A percentile compares a stretch with the other conserved stretches of the same genome.
These are phyloP conservation scores for Embiotoca jacksoni DNA, from an alignment of 2,113 vertebrate genomes.

Conservation along the genomic window DNA sequence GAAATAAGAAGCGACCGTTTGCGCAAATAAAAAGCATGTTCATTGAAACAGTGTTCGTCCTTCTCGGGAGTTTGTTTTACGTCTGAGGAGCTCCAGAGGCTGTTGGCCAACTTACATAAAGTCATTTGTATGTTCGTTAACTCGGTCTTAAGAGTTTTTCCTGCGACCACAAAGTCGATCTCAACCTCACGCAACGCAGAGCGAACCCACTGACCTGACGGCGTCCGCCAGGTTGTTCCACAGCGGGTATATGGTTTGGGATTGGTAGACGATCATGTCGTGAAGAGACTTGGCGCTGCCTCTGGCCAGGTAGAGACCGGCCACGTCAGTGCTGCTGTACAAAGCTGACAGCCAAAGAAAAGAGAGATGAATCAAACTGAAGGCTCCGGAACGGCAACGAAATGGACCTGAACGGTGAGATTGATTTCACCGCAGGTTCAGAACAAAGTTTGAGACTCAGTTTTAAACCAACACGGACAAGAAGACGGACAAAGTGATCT, in stretches of 20 bases:
- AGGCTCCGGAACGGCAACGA: not conserved
- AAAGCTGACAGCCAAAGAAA: slow-evolving; percentile 53
- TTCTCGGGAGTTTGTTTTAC: not conserved
- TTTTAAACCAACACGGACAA: no score
- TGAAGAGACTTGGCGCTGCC: slow-evolving; percentile 81
- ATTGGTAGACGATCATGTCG: slow-evolving; percentile 81
- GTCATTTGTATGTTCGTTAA: no score
- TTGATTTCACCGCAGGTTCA: no score
- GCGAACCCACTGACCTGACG: slow-evolving; percentile 73
- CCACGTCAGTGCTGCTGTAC: slow-evolving; percentile 83
- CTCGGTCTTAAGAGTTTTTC: no score
- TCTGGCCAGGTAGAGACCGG: slow-evolving; percentile 81
- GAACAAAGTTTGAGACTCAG: no score
- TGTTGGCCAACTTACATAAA: no score
- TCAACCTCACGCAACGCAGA: no score
- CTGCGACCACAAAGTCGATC: no score
- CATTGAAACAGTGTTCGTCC: no score
- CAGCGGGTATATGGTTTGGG: slow-evolving; percentile 83
- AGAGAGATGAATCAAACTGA: not conserved
- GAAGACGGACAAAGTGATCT: no score
- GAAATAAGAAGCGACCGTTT: not conserved
- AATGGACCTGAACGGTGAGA: no score
- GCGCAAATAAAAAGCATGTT: no score
- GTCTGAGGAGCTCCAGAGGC: not conserved
- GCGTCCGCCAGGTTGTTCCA: slow-evolving; percentile 83